phyloP scores from a whole-genome alignment of 1,140 invertebrate genomes.

The Uloborus diversus region DNA sequence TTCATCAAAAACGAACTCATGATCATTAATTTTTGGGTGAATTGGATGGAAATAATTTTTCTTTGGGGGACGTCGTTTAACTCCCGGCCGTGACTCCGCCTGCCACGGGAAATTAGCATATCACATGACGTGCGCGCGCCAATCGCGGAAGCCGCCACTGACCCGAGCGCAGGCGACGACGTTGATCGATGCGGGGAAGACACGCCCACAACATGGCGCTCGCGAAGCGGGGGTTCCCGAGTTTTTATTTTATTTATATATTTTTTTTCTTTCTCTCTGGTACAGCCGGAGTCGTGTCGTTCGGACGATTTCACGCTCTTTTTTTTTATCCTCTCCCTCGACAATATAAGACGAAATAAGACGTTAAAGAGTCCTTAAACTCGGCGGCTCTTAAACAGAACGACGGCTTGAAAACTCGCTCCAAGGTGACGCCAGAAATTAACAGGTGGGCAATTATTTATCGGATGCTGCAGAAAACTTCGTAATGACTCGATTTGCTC shows the following conservation, averaged over 20 bases:
- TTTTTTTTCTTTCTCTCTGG: no score
- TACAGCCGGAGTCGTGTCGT: not conserved
- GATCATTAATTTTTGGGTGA: conserved; percentile 70
- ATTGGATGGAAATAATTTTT: conserved; percentile 69
- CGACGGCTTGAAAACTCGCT: not conserved
- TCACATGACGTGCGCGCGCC: conserved; percentile 70
- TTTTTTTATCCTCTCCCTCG: no score
- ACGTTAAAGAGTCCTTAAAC: not conserved
- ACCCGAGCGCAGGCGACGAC: conserved; percentile 42
- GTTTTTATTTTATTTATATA: no score
- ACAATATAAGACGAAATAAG: not conserved
- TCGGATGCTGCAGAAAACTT: conserved; percentile 12
- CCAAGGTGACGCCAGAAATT: conserved; percentile 35
- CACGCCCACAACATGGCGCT: conserved; percentile 39
- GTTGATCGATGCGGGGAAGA: conserved; percentile 34
- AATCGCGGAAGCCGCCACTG: conserved; percentile 63
- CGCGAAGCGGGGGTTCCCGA: not conserved
- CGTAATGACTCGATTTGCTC: conserved; percentile 43
- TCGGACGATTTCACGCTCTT: not conserved
- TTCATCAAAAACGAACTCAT: conserved; percentile 95
- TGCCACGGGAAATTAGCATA: conserved; percentile 69
- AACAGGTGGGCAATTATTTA: conserved; percentile 56
- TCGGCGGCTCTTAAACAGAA: not conserved
- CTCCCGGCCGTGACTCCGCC: conserved; percentile 66
- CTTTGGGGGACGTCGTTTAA: conserved; percentile 62